Conservation (phyloP, 2,797 vertebrate genomes). For the Gymnopithys bicolor region DNA sequence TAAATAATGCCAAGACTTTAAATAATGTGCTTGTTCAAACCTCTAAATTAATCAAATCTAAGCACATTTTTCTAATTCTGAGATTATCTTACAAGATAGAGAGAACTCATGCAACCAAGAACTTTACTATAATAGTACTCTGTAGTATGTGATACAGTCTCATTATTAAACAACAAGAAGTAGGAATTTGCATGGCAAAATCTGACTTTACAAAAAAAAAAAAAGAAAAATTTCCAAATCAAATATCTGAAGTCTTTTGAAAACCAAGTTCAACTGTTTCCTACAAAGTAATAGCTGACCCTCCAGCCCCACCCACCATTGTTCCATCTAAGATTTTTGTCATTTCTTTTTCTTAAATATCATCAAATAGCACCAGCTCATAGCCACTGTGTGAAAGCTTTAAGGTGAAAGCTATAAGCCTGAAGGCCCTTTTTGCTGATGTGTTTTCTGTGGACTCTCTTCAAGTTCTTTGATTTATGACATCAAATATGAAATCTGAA, state of each 20-base stretch:
- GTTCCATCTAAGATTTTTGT: background rate
- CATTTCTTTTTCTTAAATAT: background rate
- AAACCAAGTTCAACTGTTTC: background rate
- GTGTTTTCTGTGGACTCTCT: background rate
- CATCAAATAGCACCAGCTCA: background rate
- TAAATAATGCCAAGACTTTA: slow-evolving; percentile 17
- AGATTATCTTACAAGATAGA: background rate
- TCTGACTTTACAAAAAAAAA: background rate
- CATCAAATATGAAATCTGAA: background rate
- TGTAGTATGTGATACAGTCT: background rate
- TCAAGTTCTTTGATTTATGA: background rate
- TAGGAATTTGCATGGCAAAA: background rate
- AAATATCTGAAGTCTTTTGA: background rate
- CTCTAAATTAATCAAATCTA: slow-evolving; percentile 20
- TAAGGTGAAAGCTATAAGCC: background rate
- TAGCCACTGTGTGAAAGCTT: background rate
- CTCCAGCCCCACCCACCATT: no score
- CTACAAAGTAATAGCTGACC: background rate
- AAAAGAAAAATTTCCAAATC: background rate
- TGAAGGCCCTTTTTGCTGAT: background rate
- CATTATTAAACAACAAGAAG: background rate
- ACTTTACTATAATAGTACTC: background rate
- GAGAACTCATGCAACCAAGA: background rate
- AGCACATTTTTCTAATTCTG: slow-evolving; percentile 16
- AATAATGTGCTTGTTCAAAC: slow-evolving; percentile 12